A percentile compares a stretch with the other conserved stretches of the same genome.
phyloP scores from a whole-genome alignment of 2,797 vertebrate species.

The Sebastes wilsoni region DNA sequence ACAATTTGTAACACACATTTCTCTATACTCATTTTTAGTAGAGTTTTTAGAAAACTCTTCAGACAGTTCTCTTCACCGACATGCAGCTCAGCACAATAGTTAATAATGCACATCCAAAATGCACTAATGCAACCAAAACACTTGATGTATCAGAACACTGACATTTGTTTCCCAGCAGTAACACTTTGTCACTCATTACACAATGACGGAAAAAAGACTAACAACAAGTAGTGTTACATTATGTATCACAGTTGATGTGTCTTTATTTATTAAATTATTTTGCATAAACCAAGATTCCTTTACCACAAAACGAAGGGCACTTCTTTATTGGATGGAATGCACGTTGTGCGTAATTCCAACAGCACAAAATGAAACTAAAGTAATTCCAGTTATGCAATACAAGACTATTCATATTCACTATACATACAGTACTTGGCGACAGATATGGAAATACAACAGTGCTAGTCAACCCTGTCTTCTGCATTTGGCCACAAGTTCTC shows the following conservation, averaged over 20 bases:
- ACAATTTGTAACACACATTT: not conserved
- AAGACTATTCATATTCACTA: not conserved
- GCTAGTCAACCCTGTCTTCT: not conserved
- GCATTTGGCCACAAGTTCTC: not conserved
- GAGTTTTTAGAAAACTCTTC: not conserved
- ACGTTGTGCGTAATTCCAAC: not conserved
- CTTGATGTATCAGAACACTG: not conserved
- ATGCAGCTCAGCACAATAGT: not conserved
- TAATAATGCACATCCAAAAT: not conserved
- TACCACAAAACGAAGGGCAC: not conserved
- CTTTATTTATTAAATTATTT: not conserved
- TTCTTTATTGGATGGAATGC: not conserved
- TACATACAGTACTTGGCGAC: not conserved
- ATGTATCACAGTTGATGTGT: not conserved
- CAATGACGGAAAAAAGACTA: not conserved
- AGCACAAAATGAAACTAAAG: not conserved
- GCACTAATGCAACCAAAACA: not conserved
- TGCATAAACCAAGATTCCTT: not conserved
- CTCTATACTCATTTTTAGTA: not conserved
- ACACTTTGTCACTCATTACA: not conserved
- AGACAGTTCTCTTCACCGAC: not conserved
- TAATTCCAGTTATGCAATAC: not conserved
- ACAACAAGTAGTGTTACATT: not conserved
- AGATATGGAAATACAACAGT: not conserved
- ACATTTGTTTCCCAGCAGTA: not conserved